phyloP scores from a whole-genome alignment of 2,113 vertebrate genomes.

The Anarrhichthys ocellatus region DNA sequence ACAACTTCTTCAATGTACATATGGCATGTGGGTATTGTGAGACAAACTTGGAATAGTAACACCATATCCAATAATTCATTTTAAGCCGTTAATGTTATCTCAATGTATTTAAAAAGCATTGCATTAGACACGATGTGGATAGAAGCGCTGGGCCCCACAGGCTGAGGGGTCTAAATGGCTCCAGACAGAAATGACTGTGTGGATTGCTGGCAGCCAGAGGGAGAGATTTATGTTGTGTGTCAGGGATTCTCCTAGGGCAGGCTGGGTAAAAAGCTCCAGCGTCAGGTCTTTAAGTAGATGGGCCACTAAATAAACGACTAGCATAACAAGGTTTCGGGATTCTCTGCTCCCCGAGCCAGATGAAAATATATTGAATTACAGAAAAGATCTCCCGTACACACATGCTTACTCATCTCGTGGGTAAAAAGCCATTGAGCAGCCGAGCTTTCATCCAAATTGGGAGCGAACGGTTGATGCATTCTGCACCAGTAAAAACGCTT shows the following conservation, averaged over 20 bases:
- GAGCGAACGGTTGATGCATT: conserved; percentile 13
- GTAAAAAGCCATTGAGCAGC: conserved; percentile 33
- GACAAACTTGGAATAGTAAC: not conserved
- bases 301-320: conserved; percentile 68
- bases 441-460: conserved; percentile 42
- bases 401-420: conserved; percentile 14
- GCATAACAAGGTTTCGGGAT: conserved; percentile 59
- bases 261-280: conserved; percentile 61
- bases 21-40: not conserved
- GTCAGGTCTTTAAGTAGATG: conserved; percentile 71
- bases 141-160: conserved; percentile 39
- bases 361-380: conserved; percentile 27
- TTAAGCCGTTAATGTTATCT: not conserved
- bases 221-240: conserved; percentile 70
- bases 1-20: not conserved
- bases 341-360: conserved; percentile 28
- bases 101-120: conserved; percentile 12
- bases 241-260: conserved; percentile 60
- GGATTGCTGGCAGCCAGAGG: conserved; percentile 49
- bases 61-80: not conserved
- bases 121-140: conserved; percentile 42
- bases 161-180: conserved; percentile 55
- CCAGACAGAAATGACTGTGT: conserved; percentile 48
- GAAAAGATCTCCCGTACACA: conserved; percentile 13
- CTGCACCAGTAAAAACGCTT: not conserved